These are phyloP conservation scores for Actenoides lindsayi DNA, from an alignment of 2,113 vertebrate species.

Conservation along the genomic window DNA sequence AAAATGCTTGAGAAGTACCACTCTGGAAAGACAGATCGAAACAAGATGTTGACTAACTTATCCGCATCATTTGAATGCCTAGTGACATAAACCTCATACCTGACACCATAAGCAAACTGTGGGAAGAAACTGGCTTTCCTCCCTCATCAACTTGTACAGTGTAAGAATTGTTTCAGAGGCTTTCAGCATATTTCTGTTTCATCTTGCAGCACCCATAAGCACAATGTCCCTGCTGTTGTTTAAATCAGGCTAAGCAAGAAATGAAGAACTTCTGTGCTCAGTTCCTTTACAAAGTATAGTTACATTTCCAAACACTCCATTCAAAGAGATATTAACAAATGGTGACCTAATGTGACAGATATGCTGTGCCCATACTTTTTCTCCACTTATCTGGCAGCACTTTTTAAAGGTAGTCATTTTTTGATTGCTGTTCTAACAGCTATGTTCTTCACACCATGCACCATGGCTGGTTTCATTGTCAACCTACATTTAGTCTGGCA, in stretches of 20 bases:
- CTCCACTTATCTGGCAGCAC: background rate
- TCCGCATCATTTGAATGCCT: background rate
- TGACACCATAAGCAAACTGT: background rate
- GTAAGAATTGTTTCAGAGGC: background rate
- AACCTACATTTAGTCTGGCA: slow-evolving; percentile 15
- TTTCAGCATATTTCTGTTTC: background rate
- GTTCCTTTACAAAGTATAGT: background rate
- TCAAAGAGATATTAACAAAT: background rate
- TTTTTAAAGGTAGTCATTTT: background rate
- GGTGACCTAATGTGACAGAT: background rate
- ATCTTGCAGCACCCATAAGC: background rate
- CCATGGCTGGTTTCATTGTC: background rate
- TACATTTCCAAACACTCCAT: background rate
- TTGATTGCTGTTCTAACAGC: background rate
- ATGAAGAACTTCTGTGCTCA: background rate
- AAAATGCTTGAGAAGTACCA: background rate
- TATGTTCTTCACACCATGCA: background rate
- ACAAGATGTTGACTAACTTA: background rate
- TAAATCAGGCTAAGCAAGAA: background rate
- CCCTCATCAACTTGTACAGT: background rate
- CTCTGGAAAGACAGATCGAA: background rate
- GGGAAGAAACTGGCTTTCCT: background rate
- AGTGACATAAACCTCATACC: background rate
- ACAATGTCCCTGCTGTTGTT: background rate
- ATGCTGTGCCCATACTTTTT: background rate